Percentiles rank a stretch among this genome's conserved stretches.
Conservation (phyloP, 2,888 invertebrate species). For the Aleiodes leptofemur region DNA sequence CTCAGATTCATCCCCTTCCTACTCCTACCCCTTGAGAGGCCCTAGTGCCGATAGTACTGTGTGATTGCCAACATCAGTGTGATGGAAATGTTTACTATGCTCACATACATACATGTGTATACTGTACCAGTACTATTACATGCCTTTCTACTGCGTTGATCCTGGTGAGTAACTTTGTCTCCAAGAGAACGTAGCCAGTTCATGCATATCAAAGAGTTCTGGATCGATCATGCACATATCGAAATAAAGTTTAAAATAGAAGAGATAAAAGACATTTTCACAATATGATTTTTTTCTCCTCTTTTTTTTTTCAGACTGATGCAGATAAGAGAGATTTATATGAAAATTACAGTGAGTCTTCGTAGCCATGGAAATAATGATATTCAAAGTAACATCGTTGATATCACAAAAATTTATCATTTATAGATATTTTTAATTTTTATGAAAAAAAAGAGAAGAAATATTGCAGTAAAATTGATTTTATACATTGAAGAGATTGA, state of each 20-base stretch:
- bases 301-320: too few species aligned
- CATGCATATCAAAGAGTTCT: constrained; percentile 15
- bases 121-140: constrained; percentile 10
- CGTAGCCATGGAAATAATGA: too few species aligned
- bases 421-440: not conserved
- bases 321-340: too few species aligned
- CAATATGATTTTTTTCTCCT: too few species aligned
- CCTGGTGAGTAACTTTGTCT: constrained; percentile 13
- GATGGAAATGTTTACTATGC: constrained; percentile 25
- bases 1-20: constrained; percentile 49
- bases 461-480: not conserved
- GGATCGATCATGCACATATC: constrained; percentile 27
- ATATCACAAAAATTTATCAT: not conserved
- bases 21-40: not conserved
- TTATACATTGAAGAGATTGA: not conserved
- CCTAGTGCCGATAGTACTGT: constrained; percentile 4
- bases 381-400: not conserved
- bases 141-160: constrained; percentile 13
- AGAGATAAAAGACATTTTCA: not conserved
- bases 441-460: too few species aligned
- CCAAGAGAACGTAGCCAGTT: constrained; percentile 13
- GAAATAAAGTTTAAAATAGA: not conserved
- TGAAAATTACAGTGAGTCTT: too few species aligned
- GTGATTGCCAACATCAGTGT: constrained; percentile 38
- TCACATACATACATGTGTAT: not conserved